Percentiles rank a stretch among this genome's conserved stretches.
phyloP scores from a whole-genome alignment of 2,888 invertebrate species.

The Celastrina argiolus region DNA sequence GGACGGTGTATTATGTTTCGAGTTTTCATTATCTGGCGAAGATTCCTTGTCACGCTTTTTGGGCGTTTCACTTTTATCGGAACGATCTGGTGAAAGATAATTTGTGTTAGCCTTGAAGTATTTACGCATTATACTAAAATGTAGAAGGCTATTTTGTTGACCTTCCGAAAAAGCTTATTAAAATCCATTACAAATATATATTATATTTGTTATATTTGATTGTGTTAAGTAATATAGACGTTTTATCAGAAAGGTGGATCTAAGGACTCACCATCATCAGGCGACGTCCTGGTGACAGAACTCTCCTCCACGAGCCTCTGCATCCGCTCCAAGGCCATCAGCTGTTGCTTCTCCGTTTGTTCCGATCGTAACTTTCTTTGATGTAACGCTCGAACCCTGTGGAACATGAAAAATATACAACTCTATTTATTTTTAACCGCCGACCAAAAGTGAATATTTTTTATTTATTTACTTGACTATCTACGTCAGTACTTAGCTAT shows the following conservation, averaged over 20 bases:
- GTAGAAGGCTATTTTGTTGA: too few species aligned
- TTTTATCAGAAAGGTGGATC: not conserved
- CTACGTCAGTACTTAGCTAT: too few species aligned
- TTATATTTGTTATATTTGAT: too few species aligned
- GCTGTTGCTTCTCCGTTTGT: conserved; percentile 81
- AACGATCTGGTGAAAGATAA: conserved; percentile 38
- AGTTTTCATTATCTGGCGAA: conserved; percentile 40
- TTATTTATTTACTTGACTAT: too few species aligned
- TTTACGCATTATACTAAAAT: too few species aligned
- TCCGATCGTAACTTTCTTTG: conserved; percentile 86
- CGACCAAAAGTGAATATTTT: too few species aligned
- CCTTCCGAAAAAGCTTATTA: too few species aligned
- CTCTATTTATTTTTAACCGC: too few species aligned
- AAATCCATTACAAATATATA: too few species aligned
- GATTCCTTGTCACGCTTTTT: conserved; percentile 51
- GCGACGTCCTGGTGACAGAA: conserved; percentile 35
- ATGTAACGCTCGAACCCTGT: conserved; percentile 83
- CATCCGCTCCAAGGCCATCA: conserved; percentile 72
- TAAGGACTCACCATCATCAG: conserved; percentile 40
- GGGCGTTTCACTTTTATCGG: conserved; percentile 55
- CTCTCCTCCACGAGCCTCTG: conserved; percentile 65
- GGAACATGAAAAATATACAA: not conserved
- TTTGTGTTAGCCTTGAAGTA: not conserved
- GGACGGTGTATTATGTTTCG: conserved; percentile 41
- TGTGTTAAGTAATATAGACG: too few species aligned